Evolutionary conservation across 2,888 invertebrate species (phyloP).

Genomic region (Xylocampa areola): DNA sequence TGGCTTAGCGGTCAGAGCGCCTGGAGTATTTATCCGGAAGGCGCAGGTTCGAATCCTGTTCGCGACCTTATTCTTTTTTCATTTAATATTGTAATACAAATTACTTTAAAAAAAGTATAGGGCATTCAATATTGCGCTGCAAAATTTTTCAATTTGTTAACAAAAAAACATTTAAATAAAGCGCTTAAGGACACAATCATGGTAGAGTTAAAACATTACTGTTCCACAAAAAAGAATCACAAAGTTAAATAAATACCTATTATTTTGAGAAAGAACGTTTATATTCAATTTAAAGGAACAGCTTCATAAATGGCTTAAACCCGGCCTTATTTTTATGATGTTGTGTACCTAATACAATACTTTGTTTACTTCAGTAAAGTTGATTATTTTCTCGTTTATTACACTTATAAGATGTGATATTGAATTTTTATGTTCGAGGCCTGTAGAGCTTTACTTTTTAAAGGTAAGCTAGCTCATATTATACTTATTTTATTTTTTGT

Average conservation of each 20-base stretch:
- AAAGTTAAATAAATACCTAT: neutral
- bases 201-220: too few species aligned
- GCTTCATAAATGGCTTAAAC: conserved; percentile 5
- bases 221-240: neutral
- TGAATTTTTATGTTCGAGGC: conserved; percentile 19
- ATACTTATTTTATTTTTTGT: too few species aligned
- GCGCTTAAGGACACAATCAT: too few species aligned
- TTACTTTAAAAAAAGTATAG: too few species aligned
- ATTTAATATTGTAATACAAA: too few species aligned
- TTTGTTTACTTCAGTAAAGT: conserved; percentile 14
- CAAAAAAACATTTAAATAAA: too few species aligned
- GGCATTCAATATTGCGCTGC: too few species aligned
- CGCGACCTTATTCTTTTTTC: too few species aligned
- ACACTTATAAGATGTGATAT: conserved; percentile 18
- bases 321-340: conserved; percentile 9
- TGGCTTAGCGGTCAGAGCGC: too few species aligned
- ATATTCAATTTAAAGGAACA: conserved; percentile 7
- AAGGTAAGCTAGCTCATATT: neutral
- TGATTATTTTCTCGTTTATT: conserved; percentile 17
- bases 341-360: conserved; percentile 1
- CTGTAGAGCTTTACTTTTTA: neutral
- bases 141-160: too few species aligned
- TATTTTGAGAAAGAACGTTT: neutral
- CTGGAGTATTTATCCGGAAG: too few species aligned
- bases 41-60: too few species aligned